Percentiles rank a stretch among this genome's conserved stretches.
Evolutionary conservation across 2,113 vertebrate genomes (phyloP).

Genomic region (Madoqua kirkii): DNA sequence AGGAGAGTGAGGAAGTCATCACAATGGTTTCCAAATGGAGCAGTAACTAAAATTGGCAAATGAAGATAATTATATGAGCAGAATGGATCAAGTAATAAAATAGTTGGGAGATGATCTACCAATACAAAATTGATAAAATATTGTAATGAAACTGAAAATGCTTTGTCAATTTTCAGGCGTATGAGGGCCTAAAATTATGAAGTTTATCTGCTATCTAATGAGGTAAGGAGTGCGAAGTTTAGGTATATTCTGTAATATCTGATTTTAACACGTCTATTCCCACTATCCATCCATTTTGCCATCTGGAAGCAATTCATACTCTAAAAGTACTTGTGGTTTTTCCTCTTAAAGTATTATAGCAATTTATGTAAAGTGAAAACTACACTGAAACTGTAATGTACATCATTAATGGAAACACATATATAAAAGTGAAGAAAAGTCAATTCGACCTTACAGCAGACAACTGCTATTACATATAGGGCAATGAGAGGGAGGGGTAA

Average conservation of each 20-base stretch:
- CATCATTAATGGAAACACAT: background rate
- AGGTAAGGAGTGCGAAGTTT: background rate
- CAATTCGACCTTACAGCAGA: background rate
- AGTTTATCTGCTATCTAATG: background rate
- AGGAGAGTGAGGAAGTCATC: background rate
- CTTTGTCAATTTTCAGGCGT: background rate
- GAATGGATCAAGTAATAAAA: background rate
- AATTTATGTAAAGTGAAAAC: slow-evolving; percentile 23
- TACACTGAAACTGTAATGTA: background rate
- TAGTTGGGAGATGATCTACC: background rate
- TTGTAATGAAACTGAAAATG: background rate
- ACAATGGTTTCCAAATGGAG: background rate
- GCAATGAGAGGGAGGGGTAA: background rate
- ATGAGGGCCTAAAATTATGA: background rate
- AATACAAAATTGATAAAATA: background rate
- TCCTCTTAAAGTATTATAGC: background rate
- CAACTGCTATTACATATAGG: background rate
- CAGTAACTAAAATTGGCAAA: background rate
- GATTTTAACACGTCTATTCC: background rate
- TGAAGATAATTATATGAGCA: background rate
- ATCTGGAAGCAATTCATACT: background rate
- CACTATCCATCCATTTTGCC: background rate
- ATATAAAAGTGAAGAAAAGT: background rate
- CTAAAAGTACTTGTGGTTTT: background rate
- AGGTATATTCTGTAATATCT: background rate